Base-by-base conservation (phyloP, 2,113 vertebrate genomes). In the Pheucticus melanocephalus region DNA sequence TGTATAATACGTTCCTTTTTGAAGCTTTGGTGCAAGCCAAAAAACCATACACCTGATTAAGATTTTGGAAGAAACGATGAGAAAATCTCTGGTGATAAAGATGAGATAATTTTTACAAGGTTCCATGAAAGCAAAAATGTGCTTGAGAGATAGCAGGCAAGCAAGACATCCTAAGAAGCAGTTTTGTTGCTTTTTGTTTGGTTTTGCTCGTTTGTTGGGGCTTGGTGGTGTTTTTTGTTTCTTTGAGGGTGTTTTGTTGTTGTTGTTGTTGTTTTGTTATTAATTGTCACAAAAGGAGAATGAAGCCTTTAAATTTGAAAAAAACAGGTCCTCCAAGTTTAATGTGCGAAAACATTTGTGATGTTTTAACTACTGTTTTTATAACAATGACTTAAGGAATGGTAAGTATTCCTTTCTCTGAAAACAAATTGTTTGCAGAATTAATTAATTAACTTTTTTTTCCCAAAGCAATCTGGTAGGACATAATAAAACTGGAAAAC, bases 181-280 rank as follows among this genome's bases (percentile, higher is more conserved):
- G 9, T 30, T 88, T 70, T 61, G 6, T 39, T 44, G 2, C 11
- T 10, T 44, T 31, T 50, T 75, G 8, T 35, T 35, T 33, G 17
- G 2, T 78, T 45, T 61, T 20, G 3, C 16, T 72, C 0, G 0
- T 53, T 71, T 48, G 2, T 27, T 66, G 16, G 37, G 23, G 8
- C 16, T 61, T 39, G 14, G 16, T 42, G 24, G 5, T 9, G 2
- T 4, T 35, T 71, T 47, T 28, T 50, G 5, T 31, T 23, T 8
- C 47, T 61, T 39, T 66, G 51, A 45, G 19, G 21, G 3, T 28
- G 3, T 27, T 45, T 63, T 17, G 5, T 57, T 47, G 7, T 17
- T 45, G 7, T 56, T 54, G 11, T 31, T 33, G 18, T 39, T 27
- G 28, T 27, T 30, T 35, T 21, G 12, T 15, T 56, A 2, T 50